phyloP scores from a whole-genome alignment of 1,140 invertebrate genomes.

The Drosophila mauritiana region DNA sequence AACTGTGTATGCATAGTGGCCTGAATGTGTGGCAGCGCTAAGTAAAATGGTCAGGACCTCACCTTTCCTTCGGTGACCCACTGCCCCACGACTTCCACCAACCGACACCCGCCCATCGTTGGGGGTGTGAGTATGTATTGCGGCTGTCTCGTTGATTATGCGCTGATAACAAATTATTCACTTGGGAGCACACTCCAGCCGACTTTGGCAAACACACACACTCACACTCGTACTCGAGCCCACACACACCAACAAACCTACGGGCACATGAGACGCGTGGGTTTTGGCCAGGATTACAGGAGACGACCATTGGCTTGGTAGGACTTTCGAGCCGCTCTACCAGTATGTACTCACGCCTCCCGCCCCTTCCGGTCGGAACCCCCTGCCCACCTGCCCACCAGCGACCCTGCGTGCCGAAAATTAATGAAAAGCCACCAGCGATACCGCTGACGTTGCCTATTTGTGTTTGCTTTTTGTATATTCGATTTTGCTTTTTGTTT shows the following conservation, averaged over 20 bases:
- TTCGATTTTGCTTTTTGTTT: constrained; percentile 60
- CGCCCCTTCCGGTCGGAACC: background rate
- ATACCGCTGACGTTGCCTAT: constrained; percentile 38
- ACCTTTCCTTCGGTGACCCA: constrained; percentile 57
- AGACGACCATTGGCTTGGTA: constrained; percentile 49
- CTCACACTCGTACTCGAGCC: background rate
- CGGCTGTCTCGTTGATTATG: constrained; percentile 82
- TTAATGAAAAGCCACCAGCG: constrained; percentile 72
- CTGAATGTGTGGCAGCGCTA: constrained; percentile 51
- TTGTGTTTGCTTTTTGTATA: constrained; percentile 60
- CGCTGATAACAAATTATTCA: constrained; percentile 83
- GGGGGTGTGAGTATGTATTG: constrained; percentile 45
- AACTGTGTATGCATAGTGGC: constrained; percentile 22
- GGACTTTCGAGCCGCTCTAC: constrained; percentile 13
- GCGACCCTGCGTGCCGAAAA: constrained; percentile 73
- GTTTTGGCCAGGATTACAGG: constrained; percentile 56
- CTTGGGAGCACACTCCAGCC: constrained; percentile 76
- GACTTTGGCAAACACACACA: constrained; percentile 53
- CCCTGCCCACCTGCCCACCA: background rate
- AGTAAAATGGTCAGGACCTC: constrained; percentile 71
- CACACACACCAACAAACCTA: constrained; percentile 22
- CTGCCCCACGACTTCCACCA: background rate
- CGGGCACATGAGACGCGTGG: constrained; percentile 21
- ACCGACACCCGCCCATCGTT: constrained; percentile 7
- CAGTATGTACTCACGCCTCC: constrained; percentile 37